phyloP scores from a whole-genome alignment of 2,797 vertebrate species.

The Sebastolobus altivelis region DNA sequence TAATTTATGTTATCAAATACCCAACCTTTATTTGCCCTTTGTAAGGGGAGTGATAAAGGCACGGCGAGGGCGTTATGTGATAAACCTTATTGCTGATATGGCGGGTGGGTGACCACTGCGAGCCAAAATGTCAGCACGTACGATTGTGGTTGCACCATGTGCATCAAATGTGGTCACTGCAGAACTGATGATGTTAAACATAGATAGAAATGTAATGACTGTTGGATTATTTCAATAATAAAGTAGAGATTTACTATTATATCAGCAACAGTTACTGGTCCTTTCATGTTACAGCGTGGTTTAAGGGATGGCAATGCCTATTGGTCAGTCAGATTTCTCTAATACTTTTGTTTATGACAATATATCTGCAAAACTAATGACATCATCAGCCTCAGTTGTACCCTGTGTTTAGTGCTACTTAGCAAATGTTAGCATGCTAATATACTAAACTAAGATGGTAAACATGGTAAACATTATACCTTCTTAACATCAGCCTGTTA shows the following conservation, averaged over 20 bases:
- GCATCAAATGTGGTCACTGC: not conserved
- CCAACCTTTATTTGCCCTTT: conserved; percentile 65
- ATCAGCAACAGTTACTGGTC: not conserved
- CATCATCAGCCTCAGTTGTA: not conserved
- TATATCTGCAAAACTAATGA: not conserved
- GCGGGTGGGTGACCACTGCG: conserved; percentile 5
- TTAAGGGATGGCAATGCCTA: not conserved
- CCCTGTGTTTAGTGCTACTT: not conserved
- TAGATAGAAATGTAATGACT: not conserved
- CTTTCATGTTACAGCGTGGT: not conserved
- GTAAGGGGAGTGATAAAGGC: conserved; percentile 37
- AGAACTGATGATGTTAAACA: not conserved
- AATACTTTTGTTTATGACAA: not conserved
- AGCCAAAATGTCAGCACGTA: conserved; percentile 31
- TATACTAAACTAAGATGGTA: not conserved
- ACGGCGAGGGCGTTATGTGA: not conserved
- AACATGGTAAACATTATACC: not conserved
- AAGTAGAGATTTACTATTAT: not conserved
- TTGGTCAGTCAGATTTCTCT: not conserved
- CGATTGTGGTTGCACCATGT: not conserved
- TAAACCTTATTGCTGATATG: conserved; percentile 30
- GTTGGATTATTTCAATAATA: not conserved
- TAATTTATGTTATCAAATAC: conserved; percentile 48
- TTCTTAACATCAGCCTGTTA: not conserved
- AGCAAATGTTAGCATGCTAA: not conserved